phyloP scores from a whole-genome alignment of 37 sponge, comb jelly and placozoan genomes.

The Diacarnus erythraeanus region DNA sequence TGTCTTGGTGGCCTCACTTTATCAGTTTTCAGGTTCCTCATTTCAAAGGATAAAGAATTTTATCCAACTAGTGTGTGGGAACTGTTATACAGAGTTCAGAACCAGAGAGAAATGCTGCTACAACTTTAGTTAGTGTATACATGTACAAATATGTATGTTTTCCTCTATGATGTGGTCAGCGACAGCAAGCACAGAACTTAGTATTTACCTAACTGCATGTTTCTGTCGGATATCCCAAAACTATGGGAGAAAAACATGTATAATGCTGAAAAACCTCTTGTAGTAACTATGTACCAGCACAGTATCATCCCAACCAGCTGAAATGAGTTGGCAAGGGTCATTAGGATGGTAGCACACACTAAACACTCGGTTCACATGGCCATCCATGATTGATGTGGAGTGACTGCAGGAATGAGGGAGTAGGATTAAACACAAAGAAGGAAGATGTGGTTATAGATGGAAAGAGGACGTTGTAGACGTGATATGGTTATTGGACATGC shows the following conservation, averaged over 20 bases:
- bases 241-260: background rate
- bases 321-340: slow-evolving; percentile 52
- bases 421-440: background rate
- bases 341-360: slow-evolving; percentile 76
- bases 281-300: slow-evolving; percentile 43
- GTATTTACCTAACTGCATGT: slow-evolving; percentile 58
- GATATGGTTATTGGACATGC: background rate
- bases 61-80: no score
- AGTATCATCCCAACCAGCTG: slow-evolving; percentile 88
- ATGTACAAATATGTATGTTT: no score
- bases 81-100: no score
- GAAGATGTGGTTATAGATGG: no score
- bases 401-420: background rate
- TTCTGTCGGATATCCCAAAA: slow-evolving; percentile 57
- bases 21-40: no score
- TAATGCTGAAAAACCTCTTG: background rate
- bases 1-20: no score
- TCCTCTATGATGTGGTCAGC: no score
- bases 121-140: no score
- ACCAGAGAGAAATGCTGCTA: no score
- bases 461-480: no score
- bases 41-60: no score
- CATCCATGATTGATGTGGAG: slow-evolving; percentile 68
- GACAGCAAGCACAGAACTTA: slow-evolving; percentile 14
- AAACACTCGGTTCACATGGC: slow-evolving; percentile 74